Conservation (phyloP, 2,888 invertebrate genomes). For the Malthinus seriepunctatus region DNA sequence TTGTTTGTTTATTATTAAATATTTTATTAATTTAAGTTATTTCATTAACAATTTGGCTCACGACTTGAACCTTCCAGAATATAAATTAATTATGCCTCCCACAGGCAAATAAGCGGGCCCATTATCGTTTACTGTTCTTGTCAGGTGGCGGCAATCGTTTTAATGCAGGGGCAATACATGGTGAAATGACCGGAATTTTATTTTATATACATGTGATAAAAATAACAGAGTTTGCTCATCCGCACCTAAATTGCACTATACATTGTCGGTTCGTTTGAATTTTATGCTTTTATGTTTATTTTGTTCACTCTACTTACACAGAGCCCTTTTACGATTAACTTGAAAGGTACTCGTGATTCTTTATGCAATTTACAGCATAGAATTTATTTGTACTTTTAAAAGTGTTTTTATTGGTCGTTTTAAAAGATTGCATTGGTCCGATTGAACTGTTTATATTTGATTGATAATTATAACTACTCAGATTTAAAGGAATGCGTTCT, state of each 20-base stretch:
- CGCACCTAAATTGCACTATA: slow-evolving; percentile 31
- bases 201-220: slow-evolving; percentile 35
- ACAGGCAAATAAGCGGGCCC: slow-evolving; percentile 30
- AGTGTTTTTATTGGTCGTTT: no score
- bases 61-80: slow-evolving; percentile 21
- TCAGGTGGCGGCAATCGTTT: slow-evolving; percentile 26
- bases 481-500: no score
- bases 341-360: not conserved
- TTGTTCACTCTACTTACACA: slow-evolving; percentile 9
- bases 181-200: slow-evolving; percentile 32
- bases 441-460: no score
- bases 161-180: slow-evolving; percentile 28
- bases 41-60: slow-evolving; percentile 20
- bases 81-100: slow-evolving; percentile 33
- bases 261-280: slow-evolving; percentile 32
- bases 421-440: no score
- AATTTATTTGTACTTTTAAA: no score
- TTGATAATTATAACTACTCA: no score
- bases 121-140: slow-evolving; percentile 32
- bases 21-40: not conserved
- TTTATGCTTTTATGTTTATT: slow-evolving; percentile 27
- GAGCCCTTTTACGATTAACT: not conserved
- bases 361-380: no score
- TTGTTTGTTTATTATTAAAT: no score
- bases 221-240: slow-evolving; percentile 35